phyloP scores from a whole-genome alignment of 2,113 vertebrate genomes.

The Zosterops japonicus region DNA sequence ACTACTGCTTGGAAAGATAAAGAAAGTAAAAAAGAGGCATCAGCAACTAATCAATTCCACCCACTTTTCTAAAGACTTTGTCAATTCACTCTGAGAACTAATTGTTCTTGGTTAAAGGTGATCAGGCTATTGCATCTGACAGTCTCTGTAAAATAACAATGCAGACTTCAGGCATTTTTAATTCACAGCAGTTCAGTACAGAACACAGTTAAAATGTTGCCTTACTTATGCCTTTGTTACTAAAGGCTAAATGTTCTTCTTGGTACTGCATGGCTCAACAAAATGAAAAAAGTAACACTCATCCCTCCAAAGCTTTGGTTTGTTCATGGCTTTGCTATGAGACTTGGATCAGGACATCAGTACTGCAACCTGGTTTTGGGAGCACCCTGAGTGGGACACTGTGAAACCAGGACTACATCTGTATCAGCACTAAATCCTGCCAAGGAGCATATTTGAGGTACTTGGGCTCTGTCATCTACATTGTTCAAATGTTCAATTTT shows the following conservation, averaged over 20 bases:
- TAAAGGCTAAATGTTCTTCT: background rate
- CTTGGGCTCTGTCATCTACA: background rate
- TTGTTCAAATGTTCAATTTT: constrained; percentile 15
- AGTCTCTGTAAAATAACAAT: background rate
- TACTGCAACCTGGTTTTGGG: background rate
- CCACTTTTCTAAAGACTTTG: background rate
- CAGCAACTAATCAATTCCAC: constrained; percentile 19
- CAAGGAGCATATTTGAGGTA: background rate
- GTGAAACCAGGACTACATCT: background rate
- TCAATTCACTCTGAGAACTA: background rate
- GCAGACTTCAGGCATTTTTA: background rate
- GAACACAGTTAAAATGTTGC: background rate
- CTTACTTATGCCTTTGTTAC: background rate
- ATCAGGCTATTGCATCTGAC: background rate
- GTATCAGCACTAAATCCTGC: background rate
- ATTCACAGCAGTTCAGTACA: background rate
- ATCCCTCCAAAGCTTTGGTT: background rate
- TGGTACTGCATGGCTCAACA: background rate
- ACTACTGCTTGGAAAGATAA: background rate
- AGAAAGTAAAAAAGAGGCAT: background rate
- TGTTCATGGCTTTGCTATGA: background rate
- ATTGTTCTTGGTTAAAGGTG: background rate
- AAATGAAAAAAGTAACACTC: background rate
- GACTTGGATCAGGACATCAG: background rate
- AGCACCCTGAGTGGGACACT: background rate